A percentile compares a stretch with the other conserved stretches of the same genome.
Conservation (phyloP, 2,888 invertebrate genomes). For the Nymphalis urticae region DNA sequence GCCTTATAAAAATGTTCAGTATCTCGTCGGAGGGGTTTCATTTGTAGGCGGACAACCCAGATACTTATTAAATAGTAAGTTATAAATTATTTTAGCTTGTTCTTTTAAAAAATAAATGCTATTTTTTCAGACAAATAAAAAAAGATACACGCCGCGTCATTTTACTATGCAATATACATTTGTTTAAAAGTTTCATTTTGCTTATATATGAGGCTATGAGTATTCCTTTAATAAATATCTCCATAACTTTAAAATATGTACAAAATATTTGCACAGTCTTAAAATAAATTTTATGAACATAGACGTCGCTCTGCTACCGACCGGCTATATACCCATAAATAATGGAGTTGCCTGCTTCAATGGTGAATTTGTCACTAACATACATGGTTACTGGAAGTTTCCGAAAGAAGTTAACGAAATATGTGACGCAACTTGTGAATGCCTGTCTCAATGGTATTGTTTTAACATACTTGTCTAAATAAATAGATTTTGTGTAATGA, state of each 20-base stretch:
- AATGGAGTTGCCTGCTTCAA: constrained; percentile 47
- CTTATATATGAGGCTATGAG: too few species aligned
- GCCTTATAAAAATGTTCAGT: constrained; percentile 60
- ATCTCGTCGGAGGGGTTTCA: constrained; percentile 53
- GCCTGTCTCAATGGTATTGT: constrained; percentile 59
- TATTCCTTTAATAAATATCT: too few species aligned
- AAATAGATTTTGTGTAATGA: too few species aligned
- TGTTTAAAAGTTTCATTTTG: too few species aligned
- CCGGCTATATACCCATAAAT: constrained; percentile 64
- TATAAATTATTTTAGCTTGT: not conserved
- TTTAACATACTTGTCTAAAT: not conserved
- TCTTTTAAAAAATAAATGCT: too few species aligned
- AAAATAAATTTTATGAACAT: not conserved
- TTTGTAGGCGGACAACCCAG: constrained; percentile 56
- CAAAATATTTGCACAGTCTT: not conserved
- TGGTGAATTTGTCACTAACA: constrained; percentile 47
- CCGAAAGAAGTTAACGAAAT: constrained; percentile 47
- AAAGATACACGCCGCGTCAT: too few species aligned
- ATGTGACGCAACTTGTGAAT: constrained; percentile 62
- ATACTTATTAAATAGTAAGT: constrained; percentile 57
- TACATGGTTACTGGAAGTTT: constrained; percentile 59
- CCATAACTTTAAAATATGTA: not conserved
- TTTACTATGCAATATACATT: too few species aligned
- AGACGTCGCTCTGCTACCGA: constrained; percentile 58
- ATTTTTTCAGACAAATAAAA: not conserved